Evolutionary conservation across 2,888 invertebrate genomes (phyloP).

Genomic region (Morpho achilles): DNA sequence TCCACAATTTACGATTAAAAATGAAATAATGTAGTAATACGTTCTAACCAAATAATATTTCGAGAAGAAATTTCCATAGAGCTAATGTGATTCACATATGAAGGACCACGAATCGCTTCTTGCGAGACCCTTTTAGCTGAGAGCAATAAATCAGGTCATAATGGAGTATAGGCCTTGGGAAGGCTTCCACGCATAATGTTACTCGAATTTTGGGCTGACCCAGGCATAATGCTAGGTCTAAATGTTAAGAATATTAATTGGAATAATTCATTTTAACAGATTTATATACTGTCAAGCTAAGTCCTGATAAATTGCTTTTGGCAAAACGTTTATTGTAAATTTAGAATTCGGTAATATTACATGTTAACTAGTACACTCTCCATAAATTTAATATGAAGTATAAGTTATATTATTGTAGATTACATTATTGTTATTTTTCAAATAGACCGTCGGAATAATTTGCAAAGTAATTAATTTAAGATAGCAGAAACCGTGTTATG

Average conservation of each 20-base stretch:
- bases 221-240: conserved; percentile 37
- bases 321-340: too few species aligned
- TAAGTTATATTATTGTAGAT: too few species aligned
- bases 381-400: too few species aligned
- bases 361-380: too few species aligned
- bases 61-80: conserved; percentile 61
- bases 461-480: too few species aligned
- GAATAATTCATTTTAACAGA: conserved; percentile 19
- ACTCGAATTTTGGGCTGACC: conserved; percentile 56
- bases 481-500: too few species aligned
- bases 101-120: conserved; percentile 58
- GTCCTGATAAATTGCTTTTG: too few species aligned
- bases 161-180: conserved; percentile 62
- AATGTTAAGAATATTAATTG: conserved; percentile 47
- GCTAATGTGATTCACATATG: conserved; percentile 61
- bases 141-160: conserved; percentile 70
- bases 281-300: too few species aligned
- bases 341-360: too few species aligned
- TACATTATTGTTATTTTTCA: too few species aligned
- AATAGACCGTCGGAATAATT: too few species aligned
- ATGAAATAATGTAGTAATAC: conserved; percentile 37
- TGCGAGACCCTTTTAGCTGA: conserved; percentile 71
- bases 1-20: not conserved
- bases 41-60: conserved; percentile 63
- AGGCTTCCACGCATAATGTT: conserved; percentile 60